These are phyloP conservation scores for Yponomeuta plumbellus DNA, from an alignment of 2,888 invertebrate genomes.

Conservation along the genomic window DNA sequence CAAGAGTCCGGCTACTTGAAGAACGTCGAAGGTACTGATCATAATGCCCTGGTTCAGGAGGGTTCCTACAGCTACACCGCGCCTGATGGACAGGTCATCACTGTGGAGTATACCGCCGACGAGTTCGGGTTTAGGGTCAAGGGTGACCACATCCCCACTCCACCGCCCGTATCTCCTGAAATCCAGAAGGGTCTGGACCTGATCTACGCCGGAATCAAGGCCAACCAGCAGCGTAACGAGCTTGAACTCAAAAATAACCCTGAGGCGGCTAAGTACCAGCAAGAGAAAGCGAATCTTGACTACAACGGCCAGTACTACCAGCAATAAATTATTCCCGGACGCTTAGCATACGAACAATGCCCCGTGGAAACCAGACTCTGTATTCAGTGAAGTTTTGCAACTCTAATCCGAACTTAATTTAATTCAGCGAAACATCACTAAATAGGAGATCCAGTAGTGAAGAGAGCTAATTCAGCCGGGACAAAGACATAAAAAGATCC, in stretches of 20 bases:
- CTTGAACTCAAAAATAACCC: constrained; percentile 75
- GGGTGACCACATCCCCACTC: constrained; percentile 89
- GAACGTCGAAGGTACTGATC: constrained; percentile 76
- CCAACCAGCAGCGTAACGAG: constrained; percentile 77
- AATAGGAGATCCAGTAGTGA: not conserved
- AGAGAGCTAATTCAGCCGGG: not conserved
- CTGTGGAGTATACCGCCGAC: constrained; percentile 87
- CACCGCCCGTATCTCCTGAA: constrained; percentile 88
- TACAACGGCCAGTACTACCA: constrained; percentile 80
- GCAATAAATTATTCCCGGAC: constrained; percentile 38
- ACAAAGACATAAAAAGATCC: not conserved
- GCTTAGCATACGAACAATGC: not conserved
- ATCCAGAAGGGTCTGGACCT: constrained; percentile 92
- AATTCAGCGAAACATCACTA: not conserved
- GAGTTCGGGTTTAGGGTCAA: constrained; percentile 88
- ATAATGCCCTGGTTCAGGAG: constrained; percentile 84
- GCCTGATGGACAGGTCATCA: constrained; percentile 85
- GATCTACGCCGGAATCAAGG: constrained; percentile 88
- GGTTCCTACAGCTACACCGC: constrained; percentile 88
- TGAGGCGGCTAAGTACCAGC: constrained; percentile 58
- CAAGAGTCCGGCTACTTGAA: constrained; percentile 87
- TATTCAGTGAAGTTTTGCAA: not conserved
- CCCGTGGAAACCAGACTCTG: not conserved
- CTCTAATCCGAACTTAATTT: not conserved
- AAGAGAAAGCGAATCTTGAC: constrained; percentile 70